These are phyloP conservation scores for Musca vetustissima DNA, from an alignment of 1,140 invertebrate species.

Conservation along the genomic window DNA sequence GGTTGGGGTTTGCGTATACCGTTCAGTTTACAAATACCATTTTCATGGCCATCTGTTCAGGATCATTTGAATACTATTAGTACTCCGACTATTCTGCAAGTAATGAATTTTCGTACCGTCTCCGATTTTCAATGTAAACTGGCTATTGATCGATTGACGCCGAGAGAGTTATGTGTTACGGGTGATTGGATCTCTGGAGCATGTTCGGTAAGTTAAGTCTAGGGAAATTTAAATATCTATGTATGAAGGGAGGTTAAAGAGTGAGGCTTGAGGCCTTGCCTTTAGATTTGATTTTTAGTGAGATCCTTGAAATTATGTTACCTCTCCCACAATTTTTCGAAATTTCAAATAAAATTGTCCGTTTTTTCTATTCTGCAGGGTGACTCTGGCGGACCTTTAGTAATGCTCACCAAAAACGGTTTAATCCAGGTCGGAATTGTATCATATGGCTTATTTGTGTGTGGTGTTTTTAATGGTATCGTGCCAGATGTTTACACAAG, in stretches of 20 bases:
- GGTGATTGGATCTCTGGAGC: conserved; percentile 55
- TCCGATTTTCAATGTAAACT: conserved; percentile 40
- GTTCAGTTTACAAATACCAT: conserved; percentile 29
- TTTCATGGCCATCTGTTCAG: conserved; percentile 28
- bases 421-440: conserved; percentile 65
- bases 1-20: conserved; percentile 52
- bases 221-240: too few species aligned
- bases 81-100: conserved; percentile 42
- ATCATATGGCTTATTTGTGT: conserved; percentile 68
- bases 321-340: background rate
- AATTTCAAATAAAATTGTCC: background rate
- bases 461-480: conserved; percentile 36
- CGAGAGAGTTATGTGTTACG: conserved; percentile 57
- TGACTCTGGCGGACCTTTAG: conserved; percentile 73
- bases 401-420: conserved; percentile 33
- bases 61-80: conserved; percentile 35
- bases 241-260: too few species aligned
- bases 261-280: too few species aligned
- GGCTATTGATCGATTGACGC: conserved; percentile 44
- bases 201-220: conserved; percentile 42
- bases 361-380: conserved; percentile 57
- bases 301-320: background rate
- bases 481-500: conserved; percentile 63
- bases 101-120: conserved; percentile 45
- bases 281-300: too few species aligned